Evolutionary conservation across 2,888 invertebrate genomes (phyloP), one percentile per base, ranked within the genome.

Genomic region (Melitaea athalia): DNA sequence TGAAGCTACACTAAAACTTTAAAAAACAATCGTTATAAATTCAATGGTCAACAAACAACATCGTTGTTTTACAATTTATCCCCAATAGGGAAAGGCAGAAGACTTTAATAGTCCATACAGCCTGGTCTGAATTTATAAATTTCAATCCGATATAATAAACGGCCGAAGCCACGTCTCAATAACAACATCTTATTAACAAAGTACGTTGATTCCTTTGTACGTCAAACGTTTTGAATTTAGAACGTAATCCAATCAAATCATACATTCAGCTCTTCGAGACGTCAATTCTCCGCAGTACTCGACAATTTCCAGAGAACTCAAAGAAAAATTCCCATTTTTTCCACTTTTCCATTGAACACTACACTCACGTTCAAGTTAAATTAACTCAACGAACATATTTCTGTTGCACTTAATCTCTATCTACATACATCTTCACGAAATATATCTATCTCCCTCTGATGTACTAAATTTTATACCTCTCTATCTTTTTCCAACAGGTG

Each of bases 331-430:
- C 31, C 12, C 52, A 47, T 12, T 47, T 47, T 47, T 47, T 5
- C 38, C 42, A 38, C 62, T 65, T 50, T 49, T 60, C 63, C 12
- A 47, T 49, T 63, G 55, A 77, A 78, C 78, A 75, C 74, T 86
- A 69, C 66, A 43, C 38, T 69, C 71, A 74, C 74, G 74, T 70
- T 66, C 75, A 72, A 73, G 65, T 74, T 71, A 72, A 75, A 76
- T 77, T 76, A 75, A 73, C 71, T 74, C 68, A 52, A 71, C 65
- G 68, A 69, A 52, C 53, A 55, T 55, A 71, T 70, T 71, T 67
- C 73, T 69, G 72, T 71, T 38, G 59, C 62, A 65, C 57, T 66
- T 74, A 73, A 75, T 75, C 75, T 74, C 60, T 72, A 69, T 74
- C 74, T 74, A 70, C 73, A 73, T 71, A 63, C 62, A 63, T 62